phyloP scores from a whole-genome alignment of 2,797 vertebrate genomes.

The Sciaenops ocellatus region DNA sequence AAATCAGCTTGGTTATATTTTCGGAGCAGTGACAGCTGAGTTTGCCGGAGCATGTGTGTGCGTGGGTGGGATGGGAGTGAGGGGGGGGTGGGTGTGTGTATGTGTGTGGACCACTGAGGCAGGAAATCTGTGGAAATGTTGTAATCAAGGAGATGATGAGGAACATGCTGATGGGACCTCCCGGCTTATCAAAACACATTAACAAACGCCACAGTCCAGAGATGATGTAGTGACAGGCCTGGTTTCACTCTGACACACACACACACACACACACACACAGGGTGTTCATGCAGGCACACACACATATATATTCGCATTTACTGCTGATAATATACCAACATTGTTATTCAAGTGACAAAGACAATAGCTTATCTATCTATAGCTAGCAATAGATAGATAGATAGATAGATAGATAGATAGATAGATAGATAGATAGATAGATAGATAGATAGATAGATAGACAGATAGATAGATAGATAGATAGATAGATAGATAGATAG shows the following conservation, averaged over 20 bases:
- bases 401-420: neutral
- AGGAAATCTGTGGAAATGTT: constrained; percentile 73
- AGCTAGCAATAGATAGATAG: neutral
- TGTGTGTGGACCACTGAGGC: constrained; percentile 54
- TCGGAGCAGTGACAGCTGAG: constrained; percentile 51
- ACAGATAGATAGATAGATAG: constrained; percentile 10
- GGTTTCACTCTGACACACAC: constrained; percentile 21
- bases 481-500: neutral
- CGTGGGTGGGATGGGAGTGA: neutral
- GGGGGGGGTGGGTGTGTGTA: neutral
- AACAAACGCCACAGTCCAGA: constrained; percentile 60
- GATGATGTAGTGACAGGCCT: constrained; percentile 44
- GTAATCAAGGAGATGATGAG: constrained; percentile 78
- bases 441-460: constrained; percentile 15
- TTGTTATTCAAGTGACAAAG: constrained; percentile 17
- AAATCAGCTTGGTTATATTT: constrained; percentile 39
- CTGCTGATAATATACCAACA: constrained; percentile 30
- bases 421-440: constrained; percentile 20
- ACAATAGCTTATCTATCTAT: neutral
- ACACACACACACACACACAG: neutral
- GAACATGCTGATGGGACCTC: constrained; percentile 77
- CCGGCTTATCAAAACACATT: constrained; percentile 76
- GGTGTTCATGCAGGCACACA: neutral
- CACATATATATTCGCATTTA: neutral
- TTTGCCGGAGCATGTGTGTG: constrained; percentile 24